A percentile compares a stretch with the other conserved stretches of the same genome.
phyloP scores from a whole-genome alignment of 2,888 invertebrate genomes.

The Fragum fragum region DNA sequence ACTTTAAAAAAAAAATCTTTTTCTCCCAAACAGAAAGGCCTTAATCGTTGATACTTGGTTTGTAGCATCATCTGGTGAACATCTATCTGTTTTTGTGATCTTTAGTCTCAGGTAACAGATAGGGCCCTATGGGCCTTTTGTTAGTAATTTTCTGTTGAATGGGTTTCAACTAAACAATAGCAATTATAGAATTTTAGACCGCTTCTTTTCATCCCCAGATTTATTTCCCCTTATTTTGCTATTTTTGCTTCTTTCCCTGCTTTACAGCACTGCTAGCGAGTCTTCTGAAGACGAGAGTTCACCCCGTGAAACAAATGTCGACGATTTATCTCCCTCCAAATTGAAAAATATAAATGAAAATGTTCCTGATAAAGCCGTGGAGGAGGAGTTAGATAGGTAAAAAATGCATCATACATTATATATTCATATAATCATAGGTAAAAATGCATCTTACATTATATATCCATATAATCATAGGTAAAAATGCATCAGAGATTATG shows the following conservation, averaged over 20 bases:
- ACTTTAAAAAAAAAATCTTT: too few relatives aligned
- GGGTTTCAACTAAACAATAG: too few relatives aligned
- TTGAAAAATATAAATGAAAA: conserved; percentile 64
- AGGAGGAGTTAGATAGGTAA: conserved; percentile 58
- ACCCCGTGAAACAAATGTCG: conserved; percentile 35
- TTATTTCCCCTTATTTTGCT: conserved; percentile 2
- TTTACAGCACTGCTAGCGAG: conserved; percentile 55
- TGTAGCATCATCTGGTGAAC: too few relatives aligned
- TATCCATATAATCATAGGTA: conserved; percentile 1
- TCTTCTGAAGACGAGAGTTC: conserved; percentile 38
- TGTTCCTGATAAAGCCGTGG: conserved; percentile 34
- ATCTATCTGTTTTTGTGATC: too few relatives aligned
- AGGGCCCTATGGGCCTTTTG: background rate
- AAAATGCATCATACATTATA: conserved; percentile 17
- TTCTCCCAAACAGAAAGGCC: too few relatives aligned
- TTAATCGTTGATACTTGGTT: too few relatives aligned
- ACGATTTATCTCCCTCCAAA: conserved; percentile 42
- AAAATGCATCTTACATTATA: conserved; percentile 19
- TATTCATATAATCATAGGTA: conserved; percentile 41
- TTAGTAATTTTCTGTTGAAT: too few relatives aligned
- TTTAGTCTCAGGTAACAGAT: too few relatives aligned
- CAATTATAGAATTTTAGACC: too few relatives aligned
- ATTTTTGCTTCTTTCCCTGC: conserved; percentile 7
- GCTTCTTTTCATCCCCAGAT: background rate
- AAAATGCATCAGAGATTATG: too few relatives aligned